phyloP scores from a whole-genome alignment of 2,797 vertebrate species.

The Halcyon leucocephala region DNA sequence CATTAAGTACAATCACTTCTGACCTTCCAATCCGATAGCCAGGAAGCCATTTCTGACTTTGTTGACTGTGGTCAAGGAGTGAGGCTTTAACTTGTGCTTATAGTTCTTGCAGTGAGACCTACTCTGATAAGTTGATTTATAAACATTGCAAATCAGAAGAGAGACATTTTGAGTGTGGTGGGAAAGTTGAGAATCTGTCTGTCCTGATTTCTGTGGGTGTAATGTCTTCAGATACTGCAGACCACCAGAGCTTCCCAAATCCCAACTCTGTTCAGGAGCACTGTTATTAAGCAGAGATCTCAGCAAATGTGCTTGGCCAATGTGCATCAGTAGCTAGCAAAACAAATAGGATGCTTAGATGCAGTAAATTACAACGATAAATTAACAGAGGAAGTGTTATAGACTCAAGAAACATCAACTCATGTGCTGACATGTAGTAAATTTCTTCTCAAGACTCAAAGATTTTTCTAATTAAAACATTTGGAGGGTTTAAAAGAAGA shows the following conservation, averaged over 20 bases:
- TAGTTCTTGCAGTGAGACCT: background rate
- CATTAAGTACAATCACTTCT: background rate
- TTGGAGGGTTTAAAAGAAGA: background rate
- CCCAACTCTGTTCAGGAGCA: background rate
- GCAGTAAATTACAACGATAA: background rate
- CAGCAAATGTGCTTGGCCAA: background rate
- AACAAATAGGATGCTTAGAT: background rate
- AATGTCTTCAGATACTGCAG: background rate
- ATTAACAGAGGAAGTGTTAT: slow-evolving; percentile 15
- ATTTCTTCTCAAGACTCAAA: slow-evolving; percentile 10
- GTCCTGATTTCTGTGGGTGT: background rate
- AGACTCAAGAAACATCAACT: background rate
- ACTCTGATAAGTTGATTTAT: background rate
- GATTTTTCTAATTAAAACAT: slow-evolving; percentile 25
- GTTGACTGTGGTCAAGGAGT: background rate
- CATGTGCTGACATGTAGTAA: background rate
- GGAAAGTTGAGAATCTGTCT: background rate
- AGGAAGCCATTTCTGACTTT: background rate
- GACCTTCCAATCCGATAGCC: background rate
- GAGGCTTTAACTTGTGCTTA: background rate
- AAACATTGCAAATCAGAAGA: background rate
- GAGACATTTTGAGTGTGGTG: background rate
- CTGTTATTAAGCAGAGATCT: background rate
- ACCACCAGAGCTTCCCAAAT: background rate
- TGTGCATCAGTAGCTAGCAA: background rate